These are phyloP conservation scores for Meriones psammophilus DNA, from an alignment of 2,797 vertebrate species.

Conservation along the genomic window DNA sequence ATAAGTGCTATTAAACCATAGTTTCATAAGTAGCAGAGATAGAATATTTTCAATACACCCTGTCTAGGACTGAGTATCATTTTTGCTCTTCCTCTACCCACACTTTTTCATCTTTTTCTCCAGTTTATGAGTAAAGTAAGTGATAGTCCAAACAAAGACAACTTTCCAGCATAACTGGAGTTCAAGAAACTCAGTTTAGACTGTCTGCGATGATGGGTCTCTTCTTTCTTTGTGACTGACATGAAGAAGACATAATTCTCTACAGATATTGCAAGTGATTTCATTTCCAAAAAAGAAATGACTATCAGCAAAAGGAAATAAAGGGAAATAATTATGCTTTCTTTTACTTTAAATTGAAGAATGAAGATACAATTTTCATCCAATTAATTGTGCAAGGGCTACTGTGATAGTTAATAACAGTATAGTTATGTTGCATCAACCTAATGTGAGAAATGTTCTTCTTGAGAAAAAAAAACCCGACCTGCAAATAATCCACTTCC, in stretches of 20 bases:
- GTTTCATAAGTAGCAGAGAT: background rate
- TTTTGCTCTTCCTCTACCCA: background rate
- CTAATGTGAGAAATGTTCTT: background rate
- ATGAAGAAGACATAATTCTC: background rate
- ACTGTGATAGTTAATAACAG: background rate
- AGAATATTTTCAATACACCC: background rate
- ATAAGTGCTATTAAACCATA: background rate
- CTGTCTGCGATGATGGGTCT: background rate
- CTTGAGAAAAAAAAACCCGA: background rate
- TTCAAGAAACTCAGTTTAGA: background rate
- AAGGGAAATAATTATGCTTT: background rate
- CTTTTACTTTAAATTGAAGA: conserved; percentile 29
- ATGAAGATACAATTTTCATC: conserved; percentile 22
- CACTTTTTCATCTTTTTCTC: background rate
- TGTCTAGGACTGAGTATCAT: background rate
- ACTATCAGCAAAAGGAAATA: background rate
- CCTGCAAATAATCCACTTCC: background rate
- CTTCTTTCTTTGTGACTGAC: background rate
- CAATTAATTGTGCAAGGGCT: background rate
- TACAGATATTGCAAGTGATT: background rate
- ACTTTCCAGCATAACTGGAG: background rate
- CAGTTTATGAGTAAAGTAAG: background rate
- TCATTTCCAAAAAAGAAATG: background rate
- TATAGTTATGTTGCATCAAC: background rate
- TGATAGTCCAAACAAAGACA: background rate